Evolutionary conservation across 2,113 vertebrate species (phyloP).

Genomic region (Vulpes vulpes): DNA sequence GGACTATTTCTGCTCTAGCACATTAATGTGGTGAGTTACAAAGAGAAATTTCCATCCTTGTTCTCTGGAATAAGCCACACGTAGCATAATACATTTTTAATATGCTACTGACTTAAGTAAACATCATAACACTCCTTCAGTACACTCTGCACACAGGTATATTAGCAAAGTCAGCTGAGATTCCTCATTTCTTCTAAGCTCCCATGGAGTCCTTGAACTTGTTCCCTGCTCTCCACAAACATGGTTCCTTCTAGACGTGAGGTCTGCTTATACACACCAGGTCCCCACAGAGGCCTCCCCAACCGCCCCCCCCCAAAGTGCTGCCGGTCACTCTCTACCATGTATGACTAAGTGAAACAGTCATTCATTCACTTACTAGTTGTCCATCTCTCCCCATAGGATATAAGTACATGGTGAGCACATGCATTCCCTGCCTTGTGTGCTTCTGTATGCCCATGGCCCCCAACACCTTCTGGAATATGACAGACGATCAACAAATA

Average conservation of each 20-base stretch:
- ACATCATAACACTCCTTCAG: not conserved
- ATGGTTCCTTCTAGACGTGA: not conserved
- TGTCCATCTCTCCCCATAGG: no score
- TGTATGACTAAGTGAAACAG: accelerated
- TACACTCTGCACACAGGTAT: accelerated
- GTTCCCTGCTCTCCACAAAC: not conserved
- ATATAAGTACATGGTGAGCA: accelerated
- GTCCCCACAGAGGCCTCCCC: not conserved
- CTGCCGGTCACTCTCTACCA: not conserved
- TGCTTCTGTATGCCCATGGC: not conserved
- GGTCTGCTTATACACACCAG: accelerated
- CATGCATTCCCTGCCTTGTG: not conserved
- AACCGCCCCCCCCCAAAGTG: no score
- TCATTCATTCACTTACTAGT: accelerated
- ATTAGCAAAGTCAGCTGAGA: accelerated
- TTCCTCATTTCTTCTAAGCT: not conserved
- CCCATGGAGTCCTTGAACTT: no score
- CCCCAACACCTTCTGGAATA: not conserved
- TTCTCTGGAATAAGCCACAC: not conserved
- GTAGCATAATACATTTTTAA: not conserved
- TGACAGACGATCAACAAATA: no score
- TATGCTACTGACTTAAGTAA: not conserved
- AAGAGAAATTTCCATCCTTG: not conserved
- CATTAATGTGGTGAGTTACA: accelerated
- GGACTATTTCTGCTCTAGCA: not conserved